A percentile compares a stretch with the other conserved stretches of the same genome.
Conservation (phyloP, 2,113 vertebrate species). For the Romanogobio albipinnatus region DNA sequence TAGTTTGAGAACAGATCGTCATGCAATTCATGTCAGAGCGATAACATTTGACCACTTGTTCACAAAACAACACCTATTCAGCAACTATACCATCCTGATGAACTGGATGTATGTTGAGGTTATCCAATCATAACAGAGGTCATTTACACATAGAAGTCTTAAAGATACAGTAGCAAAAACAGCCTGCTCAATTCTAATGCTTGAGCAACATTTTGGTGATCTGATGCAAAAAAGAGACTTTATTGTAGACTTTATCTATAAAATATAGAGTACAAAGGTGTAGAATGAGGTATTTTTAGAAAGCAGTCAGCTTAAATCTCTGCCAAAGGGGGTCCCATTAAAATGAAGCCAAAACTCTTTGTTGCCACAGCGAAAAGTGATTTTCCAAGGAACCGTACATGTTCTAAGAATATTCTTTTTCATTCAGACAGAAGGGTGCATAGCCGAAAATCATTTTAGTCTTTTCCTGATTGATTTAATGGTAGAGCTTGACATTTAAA, state of each 20-base stretch:
- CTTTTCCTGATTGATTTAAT: slow-evolving; percentile 64
- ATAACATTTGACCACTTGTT: neutral
- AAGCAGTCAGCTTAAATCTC: neutral
- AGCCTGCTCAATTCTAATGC: neutral
- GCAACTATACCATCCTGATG: neutral
- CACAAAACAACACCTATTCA: neutral
- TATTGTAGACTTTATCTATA: neutral
- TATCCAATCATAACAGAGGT: neutral
- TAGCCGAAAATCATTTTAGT: slow-evolving; percentile 24
- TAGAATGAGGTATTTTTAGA: neutral
- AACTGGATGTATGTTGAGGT: neutral
- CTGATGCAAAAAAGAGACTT: no score
- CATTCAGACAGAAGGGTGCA: slow-evolving; percentile 25
- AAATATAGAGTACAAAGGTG: neutral
- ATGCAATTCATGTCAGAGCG: neutral
- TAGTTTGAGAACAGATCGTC: neutral
- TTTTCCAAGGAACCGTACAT: slow-evolving; percentile 30
- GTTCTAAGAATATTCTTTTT: slow-evolving; percentile 22
- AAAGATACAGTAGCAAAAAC: neutral
- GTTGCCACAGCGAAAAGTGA: slow-evolving; percentile 1
- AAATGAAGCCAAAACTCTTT: slow-evolving; percentile 25
- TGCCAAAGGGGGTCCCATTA: slow-evolving; percentile 2
- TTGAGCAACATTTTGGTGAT: neutral
- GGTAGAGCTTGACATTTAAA: slow-evolving; percentile 59
- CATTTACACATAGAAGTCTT: neutral